A percentile compares a stretch with the other conserved stretches of the same genome.
Conservation (phyloP, 2,113 vertebrate genomes). For the Misgurnus anguillicaudatus region DNA sequence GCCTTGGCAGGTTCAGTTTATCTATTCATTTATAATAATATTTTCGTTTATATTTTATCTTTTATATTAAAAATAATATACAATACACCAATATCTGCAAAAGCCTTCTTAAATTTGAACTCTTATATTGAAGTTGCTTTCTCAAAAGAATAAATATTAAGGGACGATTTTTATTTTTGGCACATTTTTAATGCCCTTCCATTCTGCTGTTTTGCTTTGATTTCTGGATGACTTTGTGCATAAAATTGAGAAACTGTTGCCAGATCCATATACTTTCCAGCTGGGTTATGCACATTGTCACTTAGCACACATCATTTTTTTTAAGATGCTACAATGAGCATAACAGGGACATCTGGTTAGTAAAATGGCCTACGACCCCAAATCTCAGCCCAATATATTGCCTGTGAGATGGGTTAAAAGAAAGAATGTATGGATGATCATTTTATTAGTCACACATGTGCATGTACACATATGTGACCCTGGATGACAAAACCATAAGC, state of each 20-base stretch:
- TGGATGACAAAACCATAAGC: no score
- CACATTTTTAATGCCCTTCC: background rate
- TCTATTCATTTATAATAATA: no score
- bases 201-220: background rate
- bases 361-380: conserved; percentile 3
- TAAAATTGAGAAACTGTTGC: background rate
- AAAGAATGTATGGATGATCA: no score
- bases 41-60: no score
- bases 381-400: background rate
- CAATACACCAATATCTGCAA: no score
- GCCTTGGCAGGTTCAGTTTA: background rate
- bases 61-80: no score
- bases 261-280: background rate
- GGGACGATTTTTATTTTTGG: background rate
- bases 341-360: conserved; percentile 5
- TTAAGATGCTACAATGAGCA: background rate
- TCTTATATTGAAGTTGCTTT: no score
- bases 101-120: no score
- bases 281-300: background rate
- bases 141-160: no score
- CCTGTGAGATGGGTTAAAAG: background rate
- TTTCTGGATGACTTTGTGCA: background rate
- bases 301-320: background rate
- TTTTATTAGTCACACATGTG: no score
- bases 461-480: background rate